phyloP scores from a whole-genome alignment of 2,113 vertebrate species.

The Gavialis gangeticus region DNA sequence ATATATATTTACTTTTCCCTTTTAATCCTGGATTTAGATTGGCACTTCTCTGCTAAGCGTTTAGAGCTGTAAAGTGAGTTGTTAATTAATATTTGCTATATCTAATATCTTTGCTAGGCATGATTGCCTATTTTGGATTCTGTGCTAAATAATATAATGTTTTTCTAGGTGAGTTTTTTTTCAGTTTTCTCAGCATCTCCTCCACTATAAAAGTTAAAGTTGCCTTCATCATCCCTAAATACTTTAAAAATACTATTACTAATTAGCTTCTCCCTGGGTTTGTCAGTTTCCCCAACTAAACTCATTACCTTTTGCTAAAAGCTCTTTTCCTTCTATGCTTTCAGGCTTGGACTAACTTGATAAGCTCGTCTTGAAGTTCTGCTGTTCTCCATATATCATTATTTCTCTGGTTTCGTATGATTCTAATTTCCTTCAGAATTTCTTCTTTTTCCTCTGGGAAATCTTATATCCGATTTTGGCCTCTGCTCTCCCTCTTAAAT shows the following conservation, averaged over 20 bases:
- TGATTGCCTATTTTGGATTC: not conserved
- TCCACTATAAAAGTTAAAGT: not conserved
- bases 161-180: not conserved
- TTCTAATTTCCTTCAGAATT: not conserved
- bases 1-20: not conserved
- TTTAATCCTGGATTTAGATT: not conserved
- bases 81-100: not conserved
- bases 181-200: not conserved
- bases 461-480: not conserved
- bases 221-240: not conserved
- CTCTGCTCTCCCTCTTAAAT: not conserved
- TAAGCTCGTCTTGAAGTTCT: not conserved
- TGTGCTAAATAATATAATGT: not conserved
- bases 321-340: not conserved
- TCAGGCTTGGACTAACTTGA: not conserved
- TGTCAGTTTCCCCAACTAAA: not conserved
- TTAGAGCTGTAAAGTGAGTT: not conserved
- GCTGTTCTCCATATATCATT: not conserved
- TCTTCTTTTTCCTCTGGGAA: constrained; percentile 13
- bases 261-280: not conserved
- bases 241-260: not conserved
- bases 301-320: not conserved
- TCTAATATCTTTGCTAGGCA: not conserved
- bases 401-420: not conserved
- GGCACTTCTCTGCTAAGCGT: not conserved